Evolutionary conservation across 2,113 vertebrate genomes (phyloP), one percentile per base, ranked within the genome.

Genomic region (Centropristis striata): DNA sequence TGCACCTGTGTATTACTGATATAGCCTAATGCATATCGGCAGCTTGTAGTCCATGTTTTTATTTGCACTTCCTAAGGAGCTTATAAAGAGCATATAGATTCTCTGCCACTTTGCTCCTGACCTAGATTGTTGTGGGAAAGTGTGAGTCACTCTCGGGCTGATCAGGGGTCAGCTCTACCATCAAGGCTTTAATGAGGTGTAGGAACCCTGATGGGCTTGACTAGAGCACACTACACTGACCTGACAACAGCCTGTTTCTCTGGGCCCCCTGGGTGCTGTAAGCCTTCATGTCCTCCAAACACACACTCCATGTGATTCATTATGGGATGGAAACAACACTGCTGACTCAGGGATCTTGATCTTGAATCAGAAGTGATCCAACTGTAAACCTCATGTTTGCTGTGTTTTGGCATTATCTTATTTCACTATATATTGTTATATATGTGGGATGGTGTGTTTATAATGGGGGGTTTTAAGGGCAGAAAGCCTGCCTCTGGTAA

Each of bases 141-240:
- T 51, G 27, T 55, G 54, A 79, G 67, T 84, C 74, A 74, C 37
- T 66, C 27, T 59, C 51, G 68, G 16, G 41, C 69, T 39, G 60
- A 73, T 78, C 20, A 16, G 64, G 25, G 67, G 47, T 82, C 81
- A 64, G 18, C 49, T 90, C 13, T 59, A 4, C 41, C 32, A 67
- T 32, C 42, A 73, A 47, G 37, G 54, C 50, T 84, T 79, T 86
- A 70, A 84, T 67, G 78, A 80, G 58, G 83, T 60, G 78, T 15
- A 71, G 47, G 64, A 51, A 64, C 54, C 46, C 65, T 28, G 25
- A 27, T 69, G 55, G 14, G 9, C 15, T 59, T 55, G 27, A 66
- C 57, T 55, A 49, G 51, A 64, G 41, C 71, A 69, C 51, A 55
- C 51, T 5, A 0, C 44, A 55, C 61, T 61, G 72, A 84, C 55